Evolutionary conservation across 2,113 vertebrate species (phyloP).

Genomic region (Podarcis muralis): DNA sequence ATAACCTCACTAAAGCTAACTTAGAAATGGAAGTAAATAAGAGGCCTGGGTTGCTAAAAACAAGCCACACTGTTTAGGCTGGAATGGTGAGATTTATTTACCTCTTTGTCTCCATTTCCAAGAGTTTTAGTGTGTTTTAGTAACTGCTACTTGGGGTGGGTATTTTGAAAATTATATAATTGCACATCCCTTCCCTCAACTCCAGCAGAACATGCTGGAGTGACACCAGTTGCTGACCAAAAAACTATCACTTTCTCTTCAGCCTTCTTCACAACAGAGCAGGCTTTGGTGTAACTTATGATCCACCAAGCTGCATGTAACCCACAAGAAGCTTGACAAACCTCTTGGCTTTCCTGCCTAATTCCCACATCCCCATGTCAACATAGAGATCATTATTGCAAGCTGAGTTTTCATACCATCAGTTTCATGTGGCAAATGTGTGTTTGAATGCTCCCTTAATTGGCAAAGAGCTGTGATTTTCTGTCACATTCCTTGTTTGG

Average conservation of each 20-base stretch:
- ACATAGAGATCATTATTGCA: background rate
- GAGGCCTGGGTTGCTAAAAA: conserved; percentile 41
- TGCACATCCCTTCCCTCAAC: background rate
- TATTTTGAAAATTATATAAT: accelerated
- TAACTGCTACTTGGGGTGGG: accelerated
- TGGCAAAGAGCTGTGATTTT: too few species aligned
- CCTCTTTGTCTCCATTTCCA: background rate
- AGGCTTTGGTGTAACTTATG: background rate
- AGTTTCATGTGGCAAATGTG: background rate
- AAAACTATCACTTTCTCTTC: background rate
- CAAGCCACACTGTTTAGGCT: conserved; percentile 2
- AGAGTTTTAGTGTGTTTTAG: background rate
- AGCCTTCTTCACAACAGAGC: background rate
- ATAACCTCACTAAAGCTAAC: accelerated
- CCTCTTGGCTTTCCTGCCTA: background rate
- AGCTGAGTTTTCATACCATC: background rate
- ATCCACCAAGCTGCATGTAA: background rate
- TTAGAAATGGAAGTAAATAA: background rate
- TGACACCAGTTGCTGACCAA: accelerated
- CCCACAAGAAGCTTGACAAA: background rate
- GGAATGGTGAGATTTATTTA: background rate
- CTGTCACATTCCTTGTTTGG: background rate
- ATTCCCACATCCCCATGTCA: background rate
- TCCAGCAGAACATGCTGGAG: background rate
- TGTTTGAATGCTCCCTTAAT: background rate